Evolutionary conservation across 2,797 vertebrate species (phyloP), one percentile per base, ranked within the genome.

Genomic region (Myoxocephalus aenaeus): DNA sequence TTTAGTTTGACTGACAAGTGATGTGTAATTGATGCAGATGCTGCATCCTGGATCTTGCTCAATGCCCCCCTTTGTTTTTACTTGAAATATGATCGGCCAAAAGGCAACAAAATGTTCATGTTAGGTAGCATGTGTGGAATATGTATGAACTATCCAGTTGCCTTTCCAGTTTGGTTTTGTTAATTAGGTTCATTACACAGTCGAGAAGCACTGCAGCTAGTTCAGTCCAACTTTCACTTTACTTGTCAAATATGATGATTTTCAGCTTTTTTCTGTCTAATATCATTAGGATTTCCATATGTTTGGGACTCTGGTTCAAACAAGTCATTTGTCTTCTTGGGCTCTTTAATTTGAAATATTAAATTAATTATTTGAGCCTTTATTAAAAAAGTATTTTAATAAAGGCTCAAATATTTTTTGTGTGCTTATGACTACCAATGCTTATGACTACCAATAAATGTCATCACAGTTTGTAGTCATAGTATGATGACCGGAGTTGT

Each of bases 1-100:
- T 78, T 89, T 63, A 27, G 76, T 85, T 73, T 89, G 85, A 90
- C 44, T 86, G 88, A 88, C 80, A 72, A 57, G 65, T 38, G 65
- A 83, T n/a, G 67, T 70, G 20, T 22, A 64, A 73, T 54, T 2
- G 20, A 71, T 75, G 38, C 76, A 70, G 57, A 81, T 79, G 73
- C 65, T 80, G 68, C 63, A 44, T 62, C 22, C 77, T 77, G 64
- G 71, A 87, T 62, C 7, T 46, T 42, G 65, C 61, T 69, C 69
- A 77, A 63, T 40, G 58, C 59, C 14, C 50, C 38, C 68, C 68
- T n/a, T 44, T 66, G 54, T 25, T 75, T 82, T 81, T 65, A 48
- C 20, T 61, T 38, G 64, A 20, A 70, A 76, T 62, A 59, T 57
- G 36, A 74, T 54, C 62, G 27, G 57, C 57, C 51, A 22, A 7